Conservation (phyloP, 1,140 invertebrate genomes). For the Pogonomyrmex californicus region DNA sequence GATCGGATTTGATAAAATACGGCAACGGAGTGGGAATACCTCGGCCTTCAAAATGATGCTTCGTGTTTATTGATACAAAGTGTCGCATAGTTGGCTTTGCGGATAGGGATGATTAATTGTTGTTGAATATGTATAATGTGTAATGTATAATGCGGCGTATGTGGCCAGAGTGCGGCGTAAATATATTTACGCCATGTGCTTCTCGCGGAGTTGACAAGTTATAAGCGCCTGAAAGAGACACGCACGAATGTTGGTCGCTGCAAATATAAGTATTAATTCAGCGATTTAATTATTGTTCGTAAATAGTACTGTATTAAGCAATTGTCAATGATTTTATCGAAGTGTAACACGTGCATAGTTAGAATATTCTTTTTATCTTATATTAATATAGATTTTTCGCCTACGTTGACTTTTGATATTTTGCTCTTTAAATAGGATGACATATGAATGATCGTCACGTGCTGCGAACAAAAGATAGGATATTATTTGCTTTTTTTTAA, state of each 20-base stretch:
- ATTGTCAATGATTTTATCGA: neutral
- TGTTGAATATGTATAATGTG: slow-evolving; percentile 12
- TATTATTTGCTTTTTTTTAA: neutral
- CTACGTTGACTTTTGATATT: slow-evolving; percentile 11
- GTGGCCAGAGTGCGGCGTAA: neutral
- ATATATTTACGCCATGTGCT: neutral
- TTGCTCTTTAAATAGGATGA: neutral
- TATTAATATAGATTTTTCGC: neutral
- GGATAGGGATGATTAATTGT: neutral
- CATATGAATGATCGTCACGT: neutral
- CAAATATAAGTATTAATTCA: neutral
- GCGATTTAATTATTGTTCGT: neutral
- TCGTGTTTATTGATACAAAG: slow-evolving; percentile 1
- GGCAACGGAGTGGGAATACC: neutral
- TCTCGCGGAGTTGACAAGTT: neutral
- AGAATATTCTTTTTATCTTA: neutral
- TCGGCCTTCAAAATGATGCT: neutral
- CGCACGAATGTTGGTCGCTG: neutral
- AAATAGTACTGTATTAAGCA: neutral
- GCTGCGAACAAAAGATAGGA: slow-evolving; percentile 2
- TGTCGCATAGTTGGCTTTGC: neutral
- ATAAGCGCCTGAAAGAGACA: neutral
- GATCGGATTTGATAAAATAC: neutral
- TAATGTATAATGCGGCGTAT: neutral
- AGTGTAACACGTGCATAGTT: neutral